Conservation (phyloP, 2,797 vertebrate species). For the Echeneis naucrates region DNA sequence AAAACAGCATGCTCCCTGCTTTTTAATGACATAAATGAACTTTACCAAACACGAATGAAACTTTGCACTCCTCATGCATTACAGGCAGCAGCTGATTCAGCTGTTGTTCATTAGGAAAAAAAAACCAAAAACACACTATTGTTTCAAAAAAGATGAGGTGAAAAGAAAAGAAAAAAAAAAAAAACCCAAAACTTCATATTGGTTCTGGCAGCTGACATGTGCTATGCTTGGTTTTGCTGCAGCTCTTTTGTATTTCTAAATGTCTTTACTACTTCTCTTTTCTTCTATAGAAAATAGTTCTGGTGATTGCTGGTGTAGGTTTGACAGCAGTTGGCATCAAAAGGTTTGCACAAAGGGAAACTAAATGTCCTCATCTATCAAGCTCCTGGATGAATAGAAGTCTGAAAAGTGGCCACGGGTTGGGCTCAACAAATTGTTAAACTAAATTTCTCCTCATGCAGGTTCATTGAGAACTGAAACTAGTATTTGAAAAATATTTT, state of each 20-base stretch:
- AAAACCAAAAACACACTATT: not conserved
- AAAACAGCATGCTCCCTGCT: conserved; percentile 22
- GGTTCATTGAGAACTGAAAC: not conserved
- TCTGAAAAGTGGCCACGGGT: conserved; percentile 39
- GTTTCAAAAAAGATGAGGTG: conserved; percentile 38
- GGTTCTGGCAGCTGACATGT: conserved; percentile 53
- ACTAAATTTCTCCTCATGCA: conserved; percentile 5
- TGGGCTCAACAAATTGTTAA: conserved; percentile 6
- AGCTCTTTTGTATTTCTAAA: conserved; percentile 54
- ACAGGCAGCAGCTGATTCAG: conserved; percentile 9
- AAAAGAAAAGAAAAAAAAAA: conserved; percentile 11
- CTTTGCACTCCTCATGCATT: conserved; percentile 12
- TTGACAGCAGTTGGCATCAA: conserved; percentile 61
- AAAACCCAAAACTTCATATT: conserved; percentile 17
- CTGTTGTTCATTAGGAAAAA: conserved; percentile 5
- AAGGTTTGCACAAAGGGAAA: conserved; percentile 61
- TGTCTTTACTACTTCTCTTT: conserved; percentile 52
- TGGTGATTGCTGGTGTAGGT: conserved; percentile 51
- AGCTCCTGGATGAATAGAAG: conserved; percentile 45
- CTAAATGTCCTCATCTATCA: conserved; percentile 58
- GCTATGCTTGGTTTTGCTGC: conserved; percentile 45
- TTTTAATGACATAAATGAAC: conserved; percentile 28
- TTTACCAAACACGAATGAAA: conserved; percentile 26
- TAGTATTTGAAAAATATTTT: not conserved
- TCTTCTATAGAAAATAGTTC: conserved; percentile 46